A percentile compares a stretch with the other conserved stretches of the same genome.
phyloP scores from a whole-genome alignment of 2,113 vertebrate genomes.

The Zosterops lateralis region DNA sequence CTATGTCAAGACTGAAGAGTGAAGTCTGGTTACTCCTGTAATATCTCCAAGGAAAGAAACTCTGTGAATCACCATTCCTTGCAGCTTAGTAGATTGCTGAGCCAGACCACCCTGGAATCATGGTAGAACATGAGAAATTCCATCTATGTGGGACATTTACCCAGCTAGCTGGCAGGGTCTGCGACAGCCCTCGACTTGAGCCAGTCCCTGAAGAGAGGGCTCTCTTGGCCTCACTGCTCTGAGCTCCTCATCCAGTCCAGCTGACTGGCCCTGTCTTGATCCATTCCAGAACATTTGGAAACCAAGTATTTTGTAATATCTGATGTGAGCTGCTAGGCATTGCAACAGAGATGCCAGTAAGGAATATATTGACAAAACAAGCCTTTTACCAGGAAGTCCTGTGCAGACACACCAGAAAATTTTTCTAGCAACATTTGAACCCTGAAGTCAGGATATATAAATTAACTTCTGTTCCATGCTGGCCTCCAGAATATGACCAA shows the following conservation, averaged over 20 bases:
- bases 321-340: background rate
- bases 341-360: background rate
- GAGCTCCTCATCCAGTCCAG: background rate
- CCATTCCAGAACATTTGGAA: background rate
- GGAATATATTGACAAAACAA: background rate
- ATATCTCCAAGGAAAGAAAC: background rate
- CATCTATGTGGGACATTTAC: accelerated
- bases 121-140: background rate
- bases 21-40: background rate
- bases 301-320: background rate
- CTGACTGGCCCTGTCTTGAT: background rate
- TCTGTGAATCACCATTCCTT: background rate
- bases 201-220: background rate
- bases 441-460: background rate
- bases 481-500: background rate
- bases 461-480: background rate
- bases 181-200: background rate
- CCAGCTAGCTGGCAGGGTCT: background rate
- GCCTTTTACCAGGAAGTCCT: background rate
- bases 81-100: background rate
- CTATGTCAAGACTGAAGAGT: background rate
- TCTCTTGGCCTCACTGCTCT: background rate
- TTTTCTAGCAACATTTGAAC: background rate
- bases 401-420: background rate
- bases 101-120: background rate